Conservation (phyloP, 1,140 invertebrate species). For the Macrosteles quadrilineatus region DNA sequence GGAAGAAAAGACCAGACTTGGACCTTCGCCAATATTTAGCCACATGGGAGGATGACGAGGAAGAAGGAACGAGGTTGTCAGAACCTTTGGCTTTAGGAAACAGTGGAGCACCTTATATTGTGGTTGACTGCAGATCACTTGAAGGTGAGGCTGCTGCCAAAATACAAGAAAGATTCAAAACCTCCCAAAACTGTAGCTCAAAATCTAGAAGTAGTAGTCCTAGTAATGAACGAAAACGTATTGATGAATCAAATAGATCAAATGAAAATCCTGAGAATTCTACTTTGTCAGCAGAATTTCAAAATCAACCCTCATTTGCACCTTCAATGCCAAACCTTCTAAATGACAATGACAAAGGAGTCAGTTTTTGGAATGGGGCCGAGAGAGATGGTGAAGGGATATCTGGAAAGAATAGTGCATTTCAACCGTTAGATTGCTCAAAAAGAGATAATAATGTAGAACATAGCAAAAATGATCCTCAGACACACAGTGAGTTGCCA, state of each 20-base stretch:
- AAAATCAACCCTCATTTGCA: not conserved
- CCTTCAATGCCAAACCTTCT: not conserved
- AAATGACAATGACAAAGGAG: not conserved
- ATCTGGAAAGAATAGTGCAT: slow-evolving; percentile 12
- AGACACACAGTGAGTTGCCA: not conserved
- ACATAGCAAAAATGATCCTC: slow-evolving; percentile 2
- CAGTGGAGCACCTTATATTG: slow-evolving; percentile 19
- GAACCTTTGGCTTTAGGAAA: not conserved
- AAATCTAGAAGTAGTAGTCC: slow-evolving; percentile 8
- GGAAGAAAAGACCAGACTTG: slow-evolving; percentile 29
- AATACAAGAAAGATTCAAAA: slow-evolving; percentile 26
- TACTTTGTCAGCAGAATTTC: not conserved
- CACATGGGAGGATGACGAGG: slow-evolving; percentile 32
- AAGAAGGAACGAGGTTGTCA: slow-evolving; percentile 18
- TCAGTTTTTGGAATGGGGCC: slow-evolving; percentile 5
- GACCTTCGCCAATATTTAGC: slow-evolving; percentile 31
- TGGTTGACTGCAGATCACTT: slow-evolving; percentile 20
- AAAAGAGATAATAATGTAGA: slow-evolving; percentile 24
- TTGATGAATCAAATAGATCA: not conserved
- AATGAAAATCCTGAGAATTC: not conserved
- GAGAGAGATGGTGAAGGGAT: slow-evolving; percentile 14
- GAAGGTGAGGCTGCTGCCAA: slow-evolving; percentile 21
- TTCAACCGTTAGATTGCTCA: slow-evolving; percentile 22
- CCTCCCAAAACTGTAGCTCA: not conserved
- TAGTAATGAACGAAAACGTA: not conserved